Evolutionary conservation across 1,140 invertebrate species (phyloP), one percentile per base, ranked within the genome.

Genomic region (Cotesia typhae): DNA sequence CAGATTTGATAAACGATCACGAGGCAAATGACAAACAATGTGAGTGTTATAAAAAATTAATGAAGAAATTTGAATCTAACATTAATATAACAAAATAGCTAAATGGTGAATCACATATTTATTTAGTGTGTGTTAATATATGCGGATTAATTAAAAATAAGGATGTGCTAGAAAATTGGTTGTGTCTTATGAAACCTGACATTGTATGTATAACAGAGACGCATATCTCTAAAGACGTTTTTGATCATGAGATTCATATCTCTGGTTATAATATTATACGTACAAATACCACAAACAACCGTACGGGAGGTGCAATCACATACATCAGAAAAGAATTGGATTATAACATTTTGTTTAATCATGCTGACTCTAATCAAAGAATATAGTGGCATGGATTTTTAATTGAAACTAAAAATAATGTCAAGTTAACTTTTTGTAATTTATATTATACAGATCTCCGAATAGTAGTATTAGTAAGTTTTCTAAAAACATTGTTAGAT

Each of bases 11-110:
- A 41, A 41, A 1, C 38, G 38, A 70, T 53, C 59, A 74, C 55
- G 60, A 63, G 35, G 72, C 67, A 36, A 70, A 41, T 51, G 67
- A 74, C 38, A 14, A 17, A 37, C 9, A 70, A 14, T 74, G 72
- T 47, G 14, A 12, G 7, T 47, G n/a, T 12, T 70, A 69, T 55
- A 28, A 57, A 17, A 61, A 65, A 59, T 38, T 41, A 1, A 7
- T 70, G 35, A 57, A 57, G 2, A 41, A 55, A 65, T 55, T 17
- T 7, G 41, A 55, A 37, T 17, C 14, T 17, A 69, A 53, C 10
- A 69, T 35, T n/a, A 57, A 14, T 36, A 6, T 7, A 38, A 10
- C 38, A 7, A 17, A 55, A 1, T 55, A 55, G 52, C 52, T 1
- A 55, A n/a, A 55, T 12, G 52, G 4, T 55, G 52, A 17, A 55